Conservation (phyloP, 1,140 invertebrate genomes). For the Heterodera carotae region DNA sequence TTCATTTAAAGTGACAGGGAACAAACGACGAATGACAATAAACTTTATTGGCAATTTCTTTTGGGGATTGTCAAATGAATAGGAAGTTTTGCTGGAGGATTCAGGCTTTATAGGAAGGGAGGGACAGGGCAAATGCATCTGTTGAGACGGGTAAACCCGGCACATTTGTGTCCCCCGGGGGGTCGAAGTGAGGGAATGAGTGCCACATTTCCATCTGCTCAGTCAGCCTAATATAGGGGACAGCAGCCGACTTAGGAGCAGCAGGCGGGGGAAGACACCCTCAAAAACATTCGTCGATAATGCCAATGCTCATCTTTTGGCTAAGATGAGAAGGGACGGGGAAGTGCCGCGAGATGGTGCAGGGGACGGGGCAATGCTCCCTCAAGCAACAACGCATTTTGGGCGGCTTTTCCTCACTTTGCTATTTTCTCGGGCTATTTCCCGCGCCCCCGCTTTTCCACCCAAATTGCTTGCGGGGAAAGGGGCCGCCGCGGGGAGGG, state of each 20-base stretch:
- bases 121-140: too few relatives aligned
- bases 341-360: too few relatives aligned
- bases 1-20: too few relatives aligned
- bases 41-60: neutral
- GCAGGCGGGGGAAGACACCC: neutral
- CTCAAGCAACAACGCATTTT: too few relatives aligned
- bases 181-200: too few relatives aligned
- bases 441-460: neutral
- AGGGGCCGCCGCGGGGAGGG: too few relatives aligned
- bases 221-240: neutral
- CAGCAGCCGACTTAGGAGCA: neutral
- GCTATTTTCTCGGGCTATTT: neutral
- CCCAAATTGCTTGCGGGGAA: neutral
- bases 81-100: too few relatives aligned
- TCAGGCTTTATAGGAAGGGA: too few relatives aligned
- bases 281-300: slow-evolving; percentile 3
- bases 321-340: neutral
- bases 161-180: neutral
- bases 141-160: neutral
- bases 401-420: neutral
- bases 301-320: neutral
- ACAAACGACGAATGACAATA: neutral
- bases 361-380: too few relatives aligned
- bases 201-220: neutral
- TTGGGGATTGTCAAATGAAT: neutral